Evolutionary conservation across 2,113 vertebrate genomes (phyloP), one percentile per base, ranked within the genome.

Genomic region (Tricholaema leucomelas): DNA sequence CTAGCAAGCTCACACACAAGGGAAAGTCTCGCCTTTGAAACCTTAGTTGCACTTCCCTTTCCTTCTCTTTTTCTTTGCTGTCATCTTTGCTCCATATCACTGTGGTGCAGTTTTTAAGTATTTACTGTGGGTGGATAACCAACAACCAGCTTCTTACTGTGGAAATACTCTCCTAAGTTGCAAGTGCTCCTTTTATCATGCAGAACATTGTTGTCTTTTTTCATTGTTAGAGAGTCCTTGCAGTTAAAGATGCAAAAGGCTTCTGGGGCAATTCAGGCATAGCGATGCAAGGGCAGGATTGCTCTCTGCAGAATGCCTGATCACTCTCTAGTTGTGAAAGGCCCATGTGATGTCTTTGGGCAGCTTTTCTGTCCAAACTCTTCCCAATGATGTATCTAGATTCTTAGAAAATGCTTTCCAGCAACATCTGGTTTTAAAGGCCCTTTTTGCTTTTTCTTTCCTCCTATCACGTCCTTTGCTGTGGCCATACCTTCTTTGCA

Each of bases 101-200:
- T 10, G 10, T 25, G 36, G 33, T 24, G 36, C 31, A 70, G 55
- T 52, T 81, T n/a, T 73, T 73, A 90, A 94, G 38, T 94, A 86
- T 90, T 91, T 84, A 50, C 71, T 76, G 59, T 72, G 70, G 33
- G 33, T 87, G 86, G 86, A 80, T 77, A 85, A 60, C 59, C 78
- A 79, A 73, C 78, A 79, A 73, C 14, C 23, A 35, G 33, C 78
- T 91, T 86, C 83, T 92, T 76, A 81, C 75, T 90, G 86, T 95
- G 84, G 84, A 95, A 92, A 88, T 77, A 82, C 60, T 85, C 87
- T 52, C 87, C 92, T 92, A 77, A 77, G 78, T 77, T 95, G 95
- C 82, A 94, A 95, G 92, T 87, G 28, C 10, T 81, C 75, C 72
- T 82, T 94, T 94, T 93, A 76, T 92, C 87, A 77, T 95, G 85